phyloP scores from a whole-genome alignment of 2,797 vertebrate species.

The Babyrousa celebensis region DNA sequence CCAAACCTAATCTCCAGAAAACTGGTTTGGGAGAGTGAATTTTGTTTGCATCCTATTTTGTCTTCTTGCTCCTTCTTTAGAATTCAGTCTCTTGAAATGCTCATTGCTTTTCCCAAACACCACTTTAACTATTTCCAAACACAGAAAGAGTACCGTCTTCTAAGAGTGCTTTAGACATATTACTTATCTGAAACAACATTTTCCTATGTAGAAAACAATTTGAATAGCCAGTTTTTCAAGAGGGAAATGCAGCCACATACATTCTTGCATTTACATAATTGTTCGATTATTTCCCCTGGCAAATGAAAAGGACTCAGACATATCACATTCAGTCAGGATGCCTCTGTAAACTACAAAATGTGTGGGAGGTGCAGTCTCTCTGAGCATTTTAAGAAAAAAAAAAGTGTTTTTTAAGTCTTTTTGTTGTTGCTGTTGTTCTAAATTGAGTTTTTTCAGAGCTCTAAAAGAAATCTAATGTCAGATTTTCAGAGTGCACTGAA shows the following conservation, averaged over 20 bases:
- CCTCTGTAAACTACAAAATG: background rate
- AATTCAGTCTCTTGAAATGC: constrained; percentile 47
- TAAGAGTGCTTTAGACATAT: constrained; percentile 51
- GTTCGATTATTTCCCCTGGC: constrained; percentile 20
- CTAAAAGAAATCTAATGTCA: constrained; percentile 51
- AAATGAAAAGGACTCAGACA: constrained; percentile 34
- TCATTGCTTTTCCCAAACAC: constrained; percentile 44
- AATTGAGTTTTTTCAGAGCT: constrained; percentile 67
- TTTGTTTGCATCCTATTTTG: background rate
- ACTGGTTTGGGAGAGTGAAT: background rate
- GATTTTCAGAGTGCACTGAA: constrained; percentile 32
- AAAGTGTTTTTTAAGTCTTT: background rate
- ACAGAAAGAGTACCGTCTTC: constrained; percentile 25
- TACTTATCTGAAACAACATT: constrained; percentile 68
- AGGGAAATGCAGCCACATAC: constrained; percentile 29
- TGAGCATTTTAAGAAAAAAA: background rate
- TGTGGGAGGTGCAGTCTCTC: background rate
- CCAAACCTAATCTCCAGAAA: constrained; percentile 66
- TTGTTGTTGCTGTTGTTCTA: constrained; percentile 13
- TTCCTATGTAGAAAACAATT: constrained; percentile 8
- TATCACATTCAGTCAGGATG: background rate
- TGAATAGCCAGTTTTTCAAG: constrained; percentile 51
- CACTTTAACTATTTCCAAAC: constrained; percentile 65
- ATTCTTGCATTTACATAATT: constrained; percentile 16
- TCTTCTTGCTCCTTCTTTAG: constrained; percentile 21